Conservation (phyloP, 1,140 invertebrate species). For the Lerema accius region DNA sequence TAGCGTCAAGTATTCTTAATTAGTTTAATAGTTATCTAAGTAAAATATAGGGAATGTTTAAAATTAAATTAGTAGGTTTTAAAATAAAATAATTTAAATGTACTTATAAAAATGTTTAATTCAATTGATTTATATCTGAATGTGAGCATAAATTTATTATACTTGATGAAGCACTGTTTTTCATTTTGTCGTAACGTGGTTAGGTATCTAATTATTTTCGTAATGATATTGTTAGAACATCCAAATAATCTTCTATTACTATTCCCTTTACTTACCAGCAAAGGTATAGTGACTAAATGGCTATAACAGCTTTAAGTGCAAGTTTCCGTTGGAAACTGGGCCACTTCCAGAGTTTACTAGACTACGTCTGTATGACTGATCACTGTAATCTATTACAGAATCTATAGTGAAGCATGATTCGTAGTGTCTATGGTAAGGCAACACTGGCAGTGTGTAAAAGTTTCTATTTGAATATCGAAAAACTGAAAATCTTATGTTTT, state of each 20-base stretch:
- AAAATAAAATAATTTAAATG: not conserved
- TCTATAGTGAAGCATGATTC: slow-evolving; percentile 9
- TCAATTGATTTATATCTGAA: too few relatives aligned
- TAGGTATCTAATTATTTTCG: too few relatives aligned
- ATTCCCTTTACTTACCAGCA: slow-evolving; percentile 2
- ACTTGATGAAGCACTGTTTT: too few relatives aligned
- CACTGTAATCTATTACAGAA: slow-evolving; percentile 9
- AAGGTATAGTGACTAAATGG: slow-evolving; percentile 29
- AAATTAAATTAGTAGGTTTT: too few relatives aligned
- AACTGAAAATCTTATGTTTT: too few relatives aligned
- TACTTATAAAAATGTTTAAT: too few relatives aligned
- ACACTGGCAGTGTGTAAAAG: not conserved
- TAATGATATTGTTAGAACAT: not conserved
- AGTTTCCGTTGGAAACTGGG: slow-evolving; percentile 55
- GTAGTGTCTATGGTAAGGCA: not conserved
- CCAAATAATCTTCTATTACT: not conserved
- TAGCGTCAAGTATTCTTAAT: too few relatives aligned
- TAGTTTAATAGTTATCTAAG: too few relatives aligned
- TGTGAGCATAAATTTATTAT: too few relatives aligned
- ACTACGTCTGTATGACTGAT: slow-evolving; percentile 14
- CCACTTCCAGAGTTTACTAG: slow-evolving; percentile 45
- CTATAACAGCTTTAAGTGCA: slow-evolving; percentile 44
- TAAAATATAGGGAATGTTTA: too few relatives aligned
- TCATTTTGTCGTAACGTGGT: not conserved
- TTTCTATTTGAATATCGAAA: too few relatives aligned